Conservation (phyloP, 2,888 invertebrate genomes). For the Andrena trimmerana region DNA sequence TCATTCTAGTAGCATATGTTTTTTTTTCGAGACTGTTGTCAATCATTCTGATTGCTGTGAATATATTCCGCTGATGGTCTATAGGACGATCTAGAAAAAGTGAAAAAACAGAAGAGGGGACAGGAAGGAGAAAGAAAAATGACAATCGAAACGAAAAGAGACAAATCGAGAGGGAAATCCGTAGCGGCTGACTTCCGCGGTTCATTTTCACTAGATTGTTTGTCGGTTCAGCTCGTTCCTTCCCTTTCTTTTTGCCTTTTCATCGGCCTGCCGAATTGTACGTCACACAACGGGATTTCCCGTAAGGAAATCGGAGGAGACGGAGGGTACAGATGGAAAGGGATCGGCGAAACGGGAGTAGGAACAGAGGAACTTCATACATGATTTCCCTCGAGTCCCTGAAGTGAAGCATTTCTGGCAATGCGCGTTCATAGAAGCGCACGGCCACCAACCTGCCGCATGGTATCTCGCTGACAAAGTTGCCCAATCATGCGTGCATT, state of each 20-base stretch:
- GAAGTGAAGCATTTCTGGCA: conserved; percentile 83
- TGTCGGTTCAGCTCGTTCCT: conserved; percentile 57
- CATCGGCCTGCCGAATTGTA: conserved; percentile 70
- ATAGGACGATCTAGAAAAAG: neutral
- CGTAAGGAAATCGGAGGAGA: conserved; percentile 67
- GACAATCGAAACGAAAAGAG: neutral
- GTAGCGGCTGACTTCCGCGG: conserved; percentile 60
- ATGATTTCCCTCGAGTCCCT: conserved; percentile 84
- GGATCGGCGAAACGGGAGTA: conserved; percentile 66
- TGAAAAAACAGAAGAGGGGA: neutral
- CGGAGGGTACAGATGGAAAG: conserved; percentile 67
- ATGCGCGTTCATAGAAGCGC: conserved; percentile 78
- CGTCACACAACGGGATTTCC: conserved; percentile 72
- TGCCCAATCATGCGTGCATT: conserved; percentile 83
- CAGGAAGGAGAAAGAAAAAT: neutral
- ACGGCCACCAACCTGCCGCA: conserved; percentile 71
- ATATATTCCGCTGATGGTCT: conserved; percentile 29
- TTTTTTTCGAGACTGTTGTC: neutral
- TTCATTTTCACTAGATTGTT: conserved; percentile 73
- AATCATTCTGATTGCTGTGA: conserved; percentile 7
- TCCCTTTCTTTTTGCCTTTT: conserved; percentile 55
- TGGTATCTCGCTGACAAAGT: conserved; percentile 80
- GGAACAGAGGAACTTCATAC: conserved; percentile 82
- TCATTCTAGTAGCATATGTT: neutral
- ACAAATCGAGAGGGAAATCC: conserved; percentile 35